Percentiles rank a stretch among this genome's conserved stretches.
Conservation (phyloP, 37 sponge, comb jelly and placozoan species). For the Geodia barretti region DNA sequence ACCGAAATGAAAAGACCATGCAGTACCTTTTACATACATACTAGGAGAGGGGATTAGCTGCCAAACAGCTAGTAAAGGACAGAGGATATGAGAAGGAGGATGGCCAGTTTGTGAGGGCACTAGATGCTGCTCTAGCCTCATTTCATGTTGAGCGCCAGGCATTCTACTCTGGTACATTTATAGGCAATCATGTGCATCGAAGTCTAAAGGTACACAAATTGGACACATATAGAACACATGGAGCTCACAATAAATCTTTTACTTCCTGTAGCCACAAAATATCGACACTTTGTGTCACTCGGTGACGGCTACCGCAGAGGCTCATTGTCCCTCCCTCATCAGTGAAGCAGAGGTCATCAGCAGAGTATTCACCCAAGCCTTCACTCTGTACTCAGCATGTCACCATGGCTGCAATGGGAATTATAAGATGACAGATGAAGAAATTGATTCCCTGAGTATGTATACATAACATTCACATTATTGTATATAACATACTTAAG, state of each 20-base stretch:
- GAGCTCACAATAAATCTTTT: neutral
- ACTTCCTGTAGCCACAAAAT: slow-evolving; percentile 10
- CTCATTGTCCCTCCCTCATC: neutral
- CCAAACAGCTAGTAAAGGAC: no score
- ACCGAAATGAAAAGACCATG: no score
- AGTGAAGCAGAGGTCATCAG: neutral
- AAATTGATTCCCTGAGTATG: slow-evolving; percentile 10
- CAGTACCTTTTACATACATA: no score
- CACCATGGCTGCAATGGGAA: neutral
- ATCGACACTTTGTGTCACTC: slow-evolving; percentile 1
- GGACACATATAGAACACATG: no score
- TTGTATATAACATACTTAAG: slow-evolving; percentile 1
- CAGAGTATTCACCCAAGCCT: neutral
- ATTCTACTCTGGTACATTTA: slow-evolving; percentile 42
- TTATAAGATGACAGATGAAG: neutral
- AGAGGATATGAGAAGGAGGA: no score
- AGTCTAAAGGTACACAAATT: slow-evolving; percentile 20
- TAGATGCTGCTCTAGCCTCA: slow-evolving; percentile 22
- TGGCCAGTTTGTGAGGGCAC: slow-evolving; percentile 34
- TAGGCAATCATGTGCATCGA: slow-evolving; percentile 51
- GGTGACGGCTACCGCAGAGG: slow-evolving; percentile 2
- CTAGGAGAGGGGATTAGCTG: no score
- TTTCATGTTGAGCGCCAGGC: slow-evolving; percentile 27
- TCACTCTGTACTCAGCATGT: slow-evolving; percentile 21
- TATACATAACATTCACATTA: no score